phyloP scores from a whole-genome alignment of 2,888 invertebrate species.

The Drosophila maculinotata region DNA sequence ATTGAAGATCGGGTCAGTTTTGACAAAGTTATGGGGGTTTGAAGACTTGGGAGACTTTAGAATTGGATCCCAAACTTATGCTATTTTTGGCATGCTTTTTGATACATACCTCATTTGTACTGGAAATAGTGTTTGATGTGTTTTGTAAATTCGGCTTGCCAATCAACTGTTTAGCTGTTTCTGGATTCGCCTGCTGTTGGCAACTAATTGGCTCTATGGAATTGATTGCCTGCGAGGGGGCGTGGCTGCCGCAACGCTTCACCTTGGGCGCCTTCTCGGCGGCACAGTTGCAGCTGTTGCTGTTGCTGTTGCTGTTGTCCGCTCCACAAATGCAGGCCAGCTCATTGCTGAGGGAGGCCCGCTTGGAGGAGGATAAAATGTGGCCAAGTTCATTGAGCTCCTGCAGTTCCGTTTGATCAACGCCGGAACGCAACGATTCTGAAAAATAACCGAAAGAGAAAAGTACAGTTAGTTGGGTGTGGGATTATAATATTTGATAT shows the following conservation, averaged over 20 bases:
- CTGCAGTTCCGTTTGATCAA: slow-evolving; percentile 65
- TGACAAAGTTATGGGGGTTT: too few relatives aligned
- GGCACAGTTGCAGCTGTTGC: slow-evolving; percentile 44
- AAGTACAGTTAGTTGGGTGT: background rate
- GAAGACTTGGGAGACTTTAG: too few relatives aligned
- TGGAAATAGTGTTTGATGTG: slow-evolving; percentile 9
- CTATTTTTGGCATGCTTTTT: too few relatives aligned
- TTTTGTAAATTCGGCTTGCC: slow-evolving; percentile 11
- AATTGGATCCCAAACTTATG: too few relatives aligned
- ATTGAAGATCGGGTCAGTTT: too few relatives aligned
- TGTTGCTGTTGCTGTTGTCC: slow-evolving; percentile 26
- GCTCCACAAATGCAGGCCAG: slow-evolving; percentile 51
- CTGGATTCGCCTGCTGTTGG: slow-evolving; percentile 14
- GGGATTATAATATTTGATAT: slow-evolving; percentile 1
- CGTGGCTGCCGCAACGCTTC: slow-evolving; percentile 48
- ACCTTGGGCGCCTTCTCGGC: slow-evolving; percentile 59
- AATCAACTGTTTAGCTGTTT: slow-evolving; percentile 8
- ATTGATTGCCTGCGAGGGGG: slow-evolving; percentile 1
- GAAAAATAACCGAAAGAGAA: background rate
- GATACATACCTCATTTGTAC: slow-evolving; percentile 56
- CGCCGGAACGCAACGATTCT: slow-evolving; percentile 70
- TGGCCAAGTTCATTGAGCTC: slow-evolving; percentile 58
- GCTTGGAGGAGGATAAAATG: slow-evolving; percentile 49
- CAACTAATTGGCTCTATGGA: slow-evolving; percentile 17
- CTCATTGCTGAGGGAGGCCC: slow-evolving; percentile 62